Conservation (phyloP, 1,140 invertebrate species). For the Drosophila punjabiensis region DNA sequence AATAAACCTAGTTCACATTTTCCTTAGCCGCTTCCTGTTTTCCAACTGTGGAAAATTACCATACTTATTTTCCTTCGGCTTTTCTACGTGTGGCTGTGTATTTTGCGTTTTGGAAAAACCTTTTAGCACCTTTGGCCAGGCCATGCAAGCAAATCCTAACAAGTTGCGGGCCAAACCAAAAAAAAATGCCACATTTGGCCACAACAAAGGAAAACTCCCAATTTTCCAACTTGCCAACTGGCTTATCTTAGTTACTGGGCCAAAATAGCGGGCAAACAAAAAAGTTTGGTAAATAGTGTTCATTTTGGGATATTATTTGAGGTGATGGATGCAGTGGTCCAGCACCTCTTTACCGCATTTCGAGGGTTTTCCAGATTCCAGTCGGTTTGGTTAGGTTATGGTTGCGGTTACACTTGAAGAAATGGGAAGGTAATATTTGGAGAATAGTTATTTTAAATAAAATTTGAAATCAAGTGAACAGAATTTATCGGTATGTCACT, state of each 20-base stretch:
- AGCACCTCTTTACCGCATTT: slow-evolving; percentile 56
- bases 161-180: slow-evolving; percentile 54
- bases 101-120: slow-evolving; percentile 58
- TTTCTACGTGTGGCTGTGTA: slow-evolving; percentile 1
- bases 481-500: too few species aligned
- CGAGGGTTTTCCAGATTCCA: slow-evolving; percentile 30
- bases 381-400: slow-evolving; percentile 43
- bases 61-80: neutral
- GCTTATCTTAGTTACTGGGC: slow-evolving; percentile 43
- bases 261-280: slow-evolving; percentile 43
- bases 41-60: slow-evolving; percentile 16
- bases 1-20: neutral
- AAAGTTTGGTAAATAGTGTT: slow-evolving; percentile 1
- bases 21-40: neutral
- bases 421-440: neutral
- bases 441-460: neutral
- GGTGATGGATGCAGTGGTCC: slow-evolving; percentile 40
- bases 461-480: too few species aligned
- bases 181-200: slow-evolving; percentile 20
- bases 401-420: slow-evolving; percentile 13
- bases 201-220: slow-evolving; percentile 16
- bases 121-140: slow-evolving; percentile 72
- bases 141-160: slow-evolving; percentile 66
- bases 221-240: slow-evolving; percentile 22
- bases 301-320: slow-evolving; percentile 21